A percentile compares a stretch with the other conserved stretches of the same genome.
Conservation (phyloP, 2,888 invertebrate genomes). For the Steinernema hermaphroditum region DNA sequence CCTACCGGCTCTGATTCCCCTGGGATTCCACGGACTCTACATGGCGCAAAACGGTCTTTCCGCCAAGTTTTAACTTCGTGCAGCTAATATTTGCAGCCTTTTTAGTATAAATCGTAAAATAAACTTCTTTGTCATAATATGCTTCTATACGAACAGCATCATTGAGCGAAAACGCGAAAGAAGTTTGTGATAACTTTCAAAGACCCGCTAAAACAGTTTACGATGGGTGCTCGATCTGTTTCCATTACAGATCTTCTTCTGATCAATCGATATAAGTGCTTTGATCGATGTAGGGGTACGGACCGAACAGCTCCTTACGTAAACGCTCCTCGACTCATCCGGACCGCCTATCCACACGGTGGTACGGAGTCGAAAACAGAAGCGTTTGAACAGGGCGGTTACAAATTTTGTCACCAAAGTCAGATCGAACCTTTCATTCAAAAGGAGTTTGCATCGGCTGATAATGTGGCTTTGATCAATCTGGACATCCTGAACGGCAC, state of each 20-base stretch:
- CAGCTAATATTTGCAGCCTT: too few relatives aligned
- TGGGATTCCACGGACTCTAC: slow-evolving; percentile 52
- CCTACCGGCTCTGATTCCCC: slow-evolving; percentile 46
- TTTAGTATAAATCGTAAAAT: too few relatives aligned
- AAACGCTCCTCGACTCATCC: too few relatives aligned
- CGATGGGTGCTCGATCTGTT: background rate
- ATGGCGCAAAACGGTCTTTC: too few relatives aligned
- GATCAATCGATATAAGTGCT: too few relatives aligned
- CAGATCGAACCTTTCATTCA: background rate
- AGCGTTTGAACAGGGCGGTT: background rate
- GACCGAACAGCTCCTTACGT: too few relatives aligned
- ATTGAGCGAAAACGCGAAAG: background rate
- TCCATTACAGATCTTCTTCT: background rate
- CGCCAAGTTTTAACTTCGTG: too few relatives aligned
- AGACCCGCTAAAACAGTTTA: background rate
- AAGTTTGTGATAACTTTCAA: background rate
- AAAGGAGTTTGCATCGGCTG: background rate
- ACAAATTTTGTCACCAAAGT: background rate
- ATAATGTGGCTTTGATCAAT: background rate
- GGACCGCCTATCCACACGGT: background rate
- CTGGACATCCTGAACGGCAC: background rate
- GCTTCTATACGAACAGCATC: too few relatives aligned
- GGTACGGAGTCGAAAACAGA: background rate
- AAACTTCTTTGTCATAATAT: too few relatives aligned
- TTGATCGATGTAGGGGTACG: too few relatives aligned